phyloP scores from a whole-genome alignment of 2,888 invertebrate genomes.

The Chymomyza procnemis region DNA sequence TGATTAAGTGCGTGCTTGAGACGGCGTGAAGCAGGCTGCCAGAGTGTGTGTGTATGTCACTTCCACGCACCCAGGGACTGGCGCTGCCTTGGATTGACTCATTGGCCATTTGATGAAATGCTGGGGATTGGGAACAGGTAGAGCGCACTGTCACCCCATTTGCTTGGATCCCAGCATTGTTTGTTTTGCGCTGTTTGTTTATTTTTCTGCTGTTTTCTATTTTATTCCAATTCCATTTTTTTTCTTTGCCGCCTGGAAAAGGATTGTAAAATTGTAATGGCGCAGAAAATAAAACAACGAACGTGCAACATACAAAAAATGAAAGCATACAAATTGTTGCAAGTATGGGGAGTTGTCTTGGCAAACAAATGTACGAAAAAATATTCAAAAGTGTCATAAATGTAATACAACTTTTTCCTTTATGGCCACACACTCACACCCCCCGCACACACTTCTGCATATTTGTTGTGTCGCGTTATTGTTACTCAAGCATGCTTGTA shows the following conservation, averaged over 20 bases:
- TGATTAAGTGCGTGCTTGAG: conserved; percentile 61
- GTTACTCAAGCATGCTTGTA: neutral
- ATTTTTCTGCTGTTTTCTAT: conserved; percentile 33
- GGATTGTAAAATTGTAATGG: conserved; percentile 72
- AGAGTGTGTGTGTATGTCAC: neutral
- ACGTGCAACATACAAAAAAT: conserved; percentile 39
- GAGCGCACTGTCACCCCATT: conserved; percentile 19
- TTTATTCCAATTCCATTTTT: conserved; percentile 2
- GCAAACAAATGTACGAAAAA: neutral
- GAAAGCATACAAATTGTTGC: conserved; percentile 32
- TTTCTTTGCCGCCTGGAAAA: conserved; percentile 31
- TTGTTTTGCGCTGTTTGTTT: neutral
- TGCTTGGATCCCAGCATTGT: neutral
- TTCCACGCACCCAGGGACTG: neutral
- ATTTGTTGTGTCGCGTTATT: neutral
- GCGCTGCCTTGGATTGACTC: conserved; percentile 48
- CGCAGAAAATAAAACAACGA: conserved; percentile 70
- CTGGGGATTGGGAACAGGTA: conserved; percentile 22
- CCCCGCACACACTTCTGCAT: conserved; percentile 4
- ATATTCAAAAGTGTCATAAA: conserved; percentile 70
- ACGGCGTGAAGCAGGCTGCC: neutral
- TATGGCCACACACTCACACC: conserved; percentile 31
- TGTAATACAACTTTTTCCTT: conserved; percentile 68
- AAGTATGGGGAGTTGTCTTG: neutral
- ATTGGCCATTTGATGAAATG: conserved; percentile 67